These are phyloP conservation scores for Neoascia interrupta DNA, from an alignment of 2,888 invertebrate species.

Conservation along the genomic window DNA sequence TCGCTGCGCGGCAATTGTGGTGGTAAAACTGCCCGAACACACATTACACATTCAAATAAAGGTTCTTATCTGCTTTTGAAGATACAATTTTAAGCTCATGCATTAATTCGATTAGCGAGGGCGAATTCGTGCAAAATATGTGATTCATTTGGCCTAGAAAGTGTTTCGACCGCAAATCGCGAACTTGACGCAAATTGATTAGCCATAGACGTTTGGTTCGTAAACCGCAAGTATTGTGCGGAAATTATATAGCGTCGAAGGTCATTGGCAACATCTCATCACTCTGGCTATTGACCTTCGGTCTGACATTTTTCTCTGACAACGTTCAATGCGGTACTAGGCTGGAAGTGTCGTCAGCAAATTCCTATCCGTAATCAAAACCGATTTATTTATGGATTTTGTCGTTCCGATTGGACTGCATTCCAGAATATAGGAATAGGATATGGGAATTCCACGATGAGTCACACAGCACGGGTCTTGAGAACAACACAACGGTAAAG, in stretches of 20 bases:
- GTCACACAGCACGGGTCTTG: conserved; percentile 4
- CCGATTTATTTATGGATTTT: too few relatives aligned
- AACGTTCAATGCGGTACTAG: conserved; percentile 24
- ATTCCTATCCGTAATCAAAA: conserved; percentile 16
- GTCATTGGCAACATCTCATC: conserved; percentile 15
- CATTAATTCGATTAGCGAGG: conserved; percentile 4
- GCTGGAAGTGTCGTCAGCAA: background rate
- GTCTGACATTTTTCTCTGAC: conserved; percentile 28
- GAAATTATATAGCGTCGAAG: conserved; percentile 29
- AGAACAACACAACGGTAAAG: background rate
- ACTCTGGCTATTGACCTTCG: conserved; percentile 48
- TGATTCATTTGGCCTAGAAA: conserved; percentile 22
- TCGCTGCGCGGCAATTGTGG: too few relatives aligned
- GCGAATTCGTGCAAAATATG: background rate
- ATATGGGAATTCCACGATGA: conserved; percentile 31
- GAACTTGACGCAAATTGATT: conserved; percentile 17
- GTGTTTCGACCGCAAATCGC: background rate
- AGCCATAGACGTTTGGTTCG: conserved; percentile 5
- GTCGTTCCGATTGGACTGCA: conserved; percentile 18
- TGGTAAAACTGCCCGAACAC: too few relatives aligned
- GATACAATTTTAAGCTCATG: conserved; percentile 12
- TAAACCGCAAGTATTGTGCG: too few relatives aligned
- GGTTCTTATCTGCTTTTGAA: background rate
- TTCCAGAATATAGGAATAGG: conserved; percentile 31
- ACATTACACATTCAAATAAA: background rate